Base-by-base conservation (phyloP, 1,140 invertebrate genomes). In the Pseudomyrmex flavicornis region DNA sequence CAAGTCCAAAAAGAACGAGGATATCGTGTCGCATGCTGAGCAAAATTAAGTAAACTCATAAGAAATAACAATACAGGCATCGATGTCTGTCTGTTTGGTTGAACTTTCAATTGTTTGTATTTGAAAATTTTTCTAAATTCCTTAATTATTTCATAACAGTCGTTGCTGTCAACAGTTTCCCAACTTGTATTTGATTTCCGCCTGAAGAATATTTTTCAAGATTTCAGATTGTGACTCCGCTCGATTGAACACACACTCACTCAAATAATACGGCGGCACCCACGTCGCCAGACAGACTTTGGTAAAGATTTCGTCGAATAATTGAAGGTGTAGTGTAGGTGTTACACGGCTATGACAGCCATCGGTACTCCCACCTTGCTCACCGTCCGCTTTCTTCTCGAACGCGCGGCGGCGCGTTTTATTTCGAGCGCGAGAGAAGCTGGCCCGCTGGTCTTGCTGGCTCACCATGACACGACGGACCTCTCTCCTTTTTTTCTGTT, bases 351-450 rank as follows among this genome's bases (percentile, higher is more conserved):
- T 79, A 12, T 70, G 76, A 70, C 76, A 79, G 76, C 54, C 65
- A 22, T 79, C 76, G 46, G 58, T 76, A 50, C 59, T 48, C 56
- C 44, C 56, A 56, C 17, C 61, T 62, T 54, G 17, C 15, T 10
- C 44, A 17, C 2, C 20, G 62, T 79, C 48, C 77, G 76, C 56
- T 82, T 88, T 84, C 70, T 79, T 59, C 72, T 50, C 54, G 15
- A 46, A 72, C 26, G 26, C 26, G 35, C 62, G 62, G 62, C 69
- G 58, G 35, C 59, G 84, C 69, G 84, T 89, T 89, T 89, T 89
- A 88, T 85, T 88, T 88, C 66, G 74, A 82, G 61, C 66, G 35
- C 66, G 74, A 82, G 61, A 59, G 66, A 20, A 50, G 59, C 86
- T 82, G 35, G 4, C 82, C 58, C 54, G 72, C 69, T 75, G 62